Evolutionary conservation across 2,888 invertebrate genomes (phyloP).

Genomic region (Lordiphosa fenestrarum): DNA sequence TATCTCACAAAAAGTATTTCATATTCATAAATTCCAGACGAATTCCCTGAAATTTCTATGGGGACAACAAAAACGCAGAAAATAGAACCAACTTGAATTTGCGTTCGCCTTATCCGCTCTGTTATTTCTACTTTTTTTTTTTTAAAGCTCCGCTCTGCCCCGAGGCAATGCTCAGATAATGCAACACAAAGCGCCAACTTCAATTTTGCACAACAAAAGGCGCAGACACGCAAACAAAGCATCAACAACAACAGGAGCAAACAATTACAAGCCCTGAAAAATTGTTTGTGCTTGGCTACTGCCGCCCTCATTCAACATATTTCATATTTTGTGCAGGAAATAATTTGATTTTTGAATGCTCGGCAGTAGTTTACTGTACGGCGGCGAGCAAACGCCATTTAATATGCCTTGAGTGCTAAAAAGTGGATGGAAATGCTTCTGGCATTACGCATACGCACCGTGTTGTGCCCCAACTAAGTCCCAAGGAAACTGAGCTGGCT

Average conservation of each 20-base stretch:
- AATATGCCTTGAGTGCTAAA: slow-evolving; percentile 16
- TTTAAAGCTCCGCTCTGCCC: slow-evolving; percentile 26
- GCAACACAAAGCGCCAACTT: slow-evolving; percentile 57
- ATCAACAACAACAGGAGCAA: slow-evolving; percentile 24
- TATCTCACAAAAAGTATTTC: too few relatives aligned
- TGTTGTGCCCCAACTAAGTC: slow-evolving; percentile 2
- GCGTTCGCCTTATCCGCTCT: not conserved
- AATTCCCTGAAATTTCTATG: too few relatives aligned
- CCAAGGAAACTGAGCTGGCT: slow-evolving; percentile 2
- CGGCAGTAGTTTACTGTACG: slow-evolving; percentile 11
- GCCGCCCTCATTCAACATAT: slow-evolving; percentile 12
- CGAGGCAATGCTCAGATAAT: slow-evolving; percentile 46
- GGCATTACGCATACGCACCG: slow-evolving; percentile 32
- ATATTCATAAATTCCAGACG: too few relatives aligned
- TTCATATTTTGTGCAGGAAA: slow-evolving; percentile 23
- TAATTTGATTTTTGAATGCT: slow-evolving; percentile 35
- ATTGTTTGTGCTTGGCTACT: slow-evolving; percentile 1
- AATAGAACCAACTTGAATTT: too few relatives aligned
- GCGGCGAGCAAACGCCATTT: slow-evolving; percentile 5
- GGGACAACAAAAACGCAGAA: too few relatives aligned
- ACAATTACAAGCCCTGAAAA: slow-evolving; percentile 44
- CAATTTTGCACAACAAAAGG: slow-evolving; percentile 42
- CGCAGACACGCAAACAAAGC: slow-evolving; percentile 32
- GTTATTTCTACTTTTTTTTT: not conserved
- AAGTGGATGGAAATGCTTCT: slow-evolving; percentile 10